A percentile compares a stretch with the other conserved stretches of the same genome.
These are phyloP conservation scores for Calephelis nemesis DNA, from an alignment of 1,140 invertebrate genomes.

Conservation along the genomic window DNA sequence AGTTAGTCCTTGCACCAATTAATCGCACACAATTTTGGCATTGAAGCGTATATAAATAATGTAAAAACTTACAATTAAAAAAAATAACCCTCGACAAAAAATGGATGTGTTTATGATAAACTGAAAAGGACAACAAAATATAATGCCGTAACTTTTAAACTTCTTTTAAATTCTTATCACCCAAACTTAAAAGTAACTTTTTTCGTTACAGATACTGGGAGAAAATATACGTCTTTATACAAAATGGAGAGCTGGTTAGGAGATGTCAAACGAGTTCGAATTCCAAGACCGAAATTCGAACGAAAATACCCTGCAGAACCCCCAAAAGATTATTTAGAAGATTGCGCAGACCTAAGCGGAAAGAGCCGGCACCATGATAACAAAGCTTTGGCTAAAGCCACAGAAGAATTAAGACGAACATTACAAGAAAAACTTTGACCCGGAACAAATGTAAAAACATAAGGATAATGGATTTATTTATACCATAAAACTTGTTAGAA, in stretches of 20 bases:
- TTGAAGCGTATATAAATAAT: too few species aligned
- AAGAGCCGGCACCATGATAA: conserved; percentile 58
- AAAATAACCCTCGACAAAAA: too few species aligned
- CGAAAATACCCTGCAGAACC: conserved; percentile 83
- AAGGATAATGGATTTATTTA: conserved; percentile 4
- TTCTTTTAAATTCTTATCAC: neutral
- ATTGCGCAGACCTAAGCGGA: conserved; percentile 67
- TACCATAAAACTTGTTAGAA: neutral
- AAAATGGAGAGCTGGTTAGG: conserved; percentile 90
- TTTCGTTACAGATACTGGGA: neutral
- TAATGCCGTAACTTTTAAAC: too few species aligned
- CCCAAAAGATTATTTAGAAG: conserved; percentile 83
- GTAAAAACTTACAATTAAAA: too few species aligned
- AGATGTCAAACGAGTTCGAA: conserved; percentile 89
- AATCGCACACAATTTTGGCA: too few species aligned
- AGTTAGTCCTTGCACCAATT: too few species aligned
- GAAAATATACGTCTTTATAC: neutral
- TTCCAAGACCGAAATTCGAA: conserved; percentile 90
- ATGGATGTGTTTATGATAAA: too few species aligned
- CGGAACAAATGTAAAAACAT: conserved; percentile 15
- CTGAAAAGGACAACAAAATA: too few species aligned
- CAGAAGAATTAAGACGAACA: conserved; percentile 85
- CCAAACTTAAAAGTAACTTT: neutral
- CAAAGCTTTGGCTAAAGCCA: conserved; percentile 84
- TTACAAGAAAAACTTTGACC: conserved; percentile 87